Evolutionary conservation across 2,113 vertebrate species (phyloP), one percentile per base, ranked within the genome.

Genomic region (Oreotrochilus melanogaster): DNA sequence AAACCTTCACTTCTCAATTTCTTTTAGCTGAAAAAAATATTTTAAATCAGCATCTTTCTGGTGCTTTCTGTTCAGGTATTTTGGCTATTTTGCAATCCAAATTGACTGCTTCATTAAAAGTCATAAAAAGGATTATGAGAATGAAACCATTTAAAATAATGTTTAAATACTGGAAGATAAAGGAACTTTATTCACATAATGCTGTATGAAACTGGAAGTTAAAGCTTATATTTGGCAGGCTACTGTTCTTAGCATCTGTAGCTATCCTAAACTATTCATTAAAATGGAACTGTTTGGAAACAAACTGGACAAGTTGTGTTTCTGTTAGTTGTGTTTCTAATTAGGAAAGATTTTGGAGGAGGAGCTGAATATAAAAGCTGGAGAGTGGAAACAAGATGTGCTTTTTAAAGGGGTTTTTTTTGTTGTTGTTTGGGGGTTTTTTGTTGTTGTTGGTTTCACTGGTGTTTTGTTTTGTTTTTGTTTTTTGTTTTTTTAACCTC

Each of bases 1-100:
- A 22, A 7, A 11, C 1, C 11, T 2, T 0, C 2, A 3, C 2
- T 3, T 6, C 3, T 8, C 14, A 19, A 3, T 60, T 82, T 75
- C 2, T 64, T 71, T 58, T 10, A 28, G 7, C 31, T 5, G 3
- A 35, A 30, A 42, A 43, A 43, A 64, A 69, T 3, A 18, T 47
- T 62, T 42, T 3, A 74, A 92, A 62, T 42, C 9, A 37, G 1
- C 2, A 9, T 28, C 17, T 33, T 71, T 14, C 51, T 74, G 31
- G 2, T 4, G 1, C 6, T 62, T 86, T 70, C 2, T 57, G 3
- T 30, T 50, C 48, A 60, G 18, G 6, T 79, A 6, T 64, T 91
- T 75, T 24, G 11, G 6, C 7, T 66, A 37, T 57, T 84, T 72
- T 70, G 25, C 24, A 70, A 78, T 16, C 4, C 18, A 84, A 70